A percentile compares a stretch with the other conserved stretches of the same genome.
phyloP scores from a whole-genome alignment of 2,888 invertebrate species.

The Atethmia centrago region DNA sequence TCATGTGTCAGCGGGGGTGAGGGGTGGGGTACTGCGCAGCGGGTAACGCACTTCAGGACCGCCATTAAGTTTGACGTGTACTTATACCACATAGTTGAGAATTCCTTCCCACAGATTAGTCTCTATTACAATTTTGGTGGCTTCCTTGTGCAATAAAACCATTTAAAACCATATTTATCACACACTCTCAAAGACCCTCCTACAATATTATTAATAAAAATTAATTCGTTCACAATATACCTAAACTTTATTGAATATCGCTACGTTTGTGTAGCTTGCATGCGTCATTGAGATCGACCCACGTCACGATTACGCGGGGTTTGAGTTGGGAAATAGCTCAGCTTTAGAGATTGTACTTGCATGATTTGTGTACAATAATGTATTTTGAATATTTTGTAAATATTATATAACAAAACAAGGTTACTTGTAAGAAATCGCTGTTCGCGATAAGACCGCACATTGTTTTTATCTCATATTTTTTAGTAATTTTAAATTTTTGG shows the following conservation, averaged over 20 bases:
- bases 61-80: too few relatives aligned
- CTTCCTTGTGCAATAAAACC: not conserved
- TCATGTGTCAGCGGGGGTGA: too few relatives aligned
- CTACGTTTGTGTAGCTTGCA: constrained; percentile 15
- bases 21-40: too few relatives aligned
- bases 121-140: not conserved
- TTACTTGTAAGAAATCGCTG: not conserved
- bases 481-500: not conserved
- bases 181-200: constrained; percentile 9
- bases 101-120: not conserved
- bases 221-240: constrained; percentile 37
- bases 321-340: constrained; percentile 46
- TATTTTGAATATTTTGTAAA: not conserved
- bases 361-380: constrained; percentile 6
- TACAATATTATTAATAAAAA: constrained; percentile 38
- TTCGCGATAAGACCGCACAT: not conserved
- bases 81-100: not conserved
- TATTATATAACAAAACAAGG: not conserved
- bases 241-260: constrained; percentile 27
- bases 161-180: not conserved
- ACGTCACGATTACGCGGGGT: constrained; percentile 46
- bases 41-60: too few relatives aligned
- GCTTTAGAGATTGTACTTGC: constrained; percentile 9
- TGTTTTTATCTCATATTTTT: not conserved
- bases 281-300: constrained; percentile 52